phyloP scores from a whole-genome alignment of 2,888 invertebrate species.

The Crossocerus cetratus region DNA sequence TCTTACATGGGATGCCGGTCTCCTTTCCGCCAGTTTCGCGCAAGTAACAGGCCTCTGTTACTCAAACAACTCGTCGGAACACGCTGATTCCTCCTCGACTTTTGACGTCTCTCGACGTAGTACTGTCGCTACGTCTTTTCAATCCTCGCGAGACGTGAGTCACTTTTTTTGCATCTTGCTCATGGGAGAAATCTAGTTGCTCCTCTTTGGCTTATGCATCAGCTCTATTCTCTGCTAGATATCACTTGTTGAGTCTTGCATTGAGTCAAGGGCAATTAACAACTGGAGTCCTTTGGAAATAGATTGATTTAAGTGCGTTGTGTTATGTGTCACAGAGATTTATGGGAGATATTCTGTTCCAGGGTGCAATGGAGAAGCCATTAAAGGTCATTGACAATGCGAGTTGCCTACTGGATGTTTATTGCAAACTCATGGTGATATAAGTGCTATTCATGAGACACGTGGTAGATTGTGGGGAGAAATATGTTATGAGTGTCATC shows the following conservation, averaged over 20 bases:
- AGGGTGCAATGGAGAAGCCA: slow-evolving; percentile 49
- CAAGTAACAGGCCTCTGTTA: neutral
- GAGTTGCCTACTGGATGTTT: no score
- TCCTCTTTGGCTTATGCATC: neutral
- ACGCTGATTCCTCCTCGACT: slow-evolving; percentile 12
- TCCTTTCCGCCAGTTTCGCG: slow-evolving; percentile 7
- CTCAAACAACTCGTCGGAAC: slow-evolving; percentile 4
- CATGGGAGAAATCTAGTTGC: neutral
- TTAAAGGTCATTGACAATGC: slow-evolving; percentile 1
- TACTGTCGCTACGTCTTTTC: slow-evolving; percentile 29
- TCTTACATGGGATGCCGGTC: slow-evolving; percentile 5
- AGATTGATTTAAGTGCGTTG: no score
- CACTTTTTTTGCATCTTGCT: neutral
- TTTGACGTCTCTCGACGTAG: slow-evolving; percentile 19
- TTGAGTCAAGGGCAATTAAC: neutral
- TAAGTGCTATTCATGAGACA: no score
- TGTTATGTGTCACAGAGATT: neutral
- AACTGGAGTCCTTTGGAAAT: neutral
- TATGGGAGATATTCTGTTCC: slow-evolving; percentile 33
- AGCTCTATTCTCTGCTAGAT: no score
- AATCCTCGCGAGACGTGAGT: slow-evolving; percentile 45
- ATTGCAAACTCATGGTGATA: no score
- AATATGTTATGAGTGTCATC: slow-evolving; percentile 64
- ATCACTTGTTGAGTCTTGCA: no score
- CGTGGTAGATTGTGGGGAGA: slow-evolving; percentile 4